Evolutionary conservation across 2,888 invertebrate genomes (phyloP), one percentile per base, ranked within the genome.

Genomic region (Uloborus plumipes): DNA sequence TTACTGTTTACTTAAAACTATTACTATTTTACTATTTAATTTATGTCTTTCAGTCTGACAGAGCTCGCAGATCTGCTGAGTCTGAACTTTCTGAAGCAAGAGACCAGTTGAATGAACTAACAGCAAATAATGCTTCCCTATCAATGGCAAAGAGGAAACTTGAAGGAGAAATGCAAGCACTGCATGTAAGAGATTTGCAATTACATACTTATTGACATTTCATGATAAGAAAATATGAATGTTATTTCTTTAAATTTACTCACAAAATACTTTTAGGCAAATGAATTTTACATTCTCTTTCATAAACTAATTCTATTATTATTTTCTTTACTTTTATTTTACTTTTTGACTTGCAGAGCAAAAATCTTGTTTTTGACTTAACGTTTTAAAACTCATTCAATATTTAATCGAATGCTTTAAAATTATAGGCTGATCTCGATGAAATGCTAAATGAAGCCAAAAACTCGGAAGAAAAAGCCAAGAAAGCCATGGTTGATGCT

Each of bases 111-210:
- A 98, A 98, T 91, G 99, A 99, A 91, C 92, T 99, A 86, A 93
- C 94, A 88, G 96, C 96, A 87, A 96, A 97, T 90, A 95, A 94
- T 90, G 94, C 95, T 86, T 97, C 97, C 88, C 93, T 98, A 88
- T 94, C 95, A 85, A 96, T 96, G 88, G 95, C 97, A 92, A 99
- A 99, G 95, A 96, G 99, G 93, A 99, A 99, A 93, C 93, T 99
- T 90, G 99, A 99, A 91, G 94, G 96, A 89, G 98, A 99, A 92
- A 93, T 99, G 90, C 96, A 97, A 91, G 98, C 99, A 88, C 94
- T 99, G 90, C 98, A 98, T 92, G 92, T 92, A 86, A 90, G 90
- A 31, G n/a, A 55, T 55, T 18, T 18, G 16, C n/a, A 0, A 4
- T 55, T n/a, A n/a, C 18, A 1, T 55, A 55, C 11, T 6, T 2